Conservation (phyloP, 2,888 invertebrate species). For the Spilosoma lubricipeda region DNA sequence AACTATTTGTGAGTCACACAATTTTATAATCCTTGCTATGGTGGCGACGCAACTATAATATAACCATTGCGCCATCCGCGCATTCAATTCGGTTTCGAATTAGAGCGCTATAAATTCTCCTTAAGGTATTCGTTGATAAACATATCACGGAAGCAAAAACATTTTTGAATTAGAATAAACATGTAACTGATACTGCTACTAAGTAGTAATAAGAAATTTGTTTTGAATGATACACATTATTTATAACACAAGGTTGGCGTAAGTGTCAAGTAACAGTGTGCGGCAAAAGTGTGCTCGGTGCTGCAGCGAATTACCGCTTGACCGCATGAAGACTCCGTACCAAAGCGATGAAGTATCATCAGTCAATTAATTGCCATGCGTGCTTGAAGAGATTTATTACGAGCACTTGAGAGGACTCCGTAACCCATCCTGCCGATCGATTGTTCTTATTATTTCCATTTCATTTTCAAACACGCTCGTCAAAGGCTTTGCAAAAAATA, state of each 20-base stretch:
- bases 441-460: constrained; percentile 42
- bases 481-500: constrained; percentile 29
- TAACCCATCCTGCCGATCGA: constrained; percentile 44
- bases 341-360: constrained; percentile 55
- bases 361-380: constrained; percentile 78
- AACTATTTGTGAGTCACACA: too few species aligned
- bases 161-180: background rate
- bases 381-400: constrained; percentile 78
- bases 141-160: background rate
- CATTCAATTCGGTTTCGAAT: background rate
- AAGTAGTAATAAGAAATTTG: background rate
- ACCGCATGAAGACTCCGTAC: constrained; percentile 62
- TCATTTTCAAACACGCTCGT: constrained; percentile 37
- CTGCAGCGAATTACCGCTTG: constrained; percentile 71
- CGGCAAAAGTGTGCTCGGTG: constrained; percentile 42
- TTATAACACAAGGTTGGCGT: constrained; percentile 14
- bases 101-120: background rate
- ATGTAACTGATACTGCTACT: too few species aligned
- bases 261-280: constrained; percentile 51
- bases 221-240: constrained; percentile 9
- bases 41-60: too few species aligned
- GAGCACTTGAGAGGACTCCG: constrained; percentile 75
- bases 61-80: too few species aligned
- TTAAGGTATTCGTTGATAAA: background rate
- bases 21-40: too few species aligned